A percentile compares a stretch with the other conserved stretches of the same genome.
phyloP scores from a whole-genome alignment of 2,888 invertebrate species.

The Ommatoiulus sabulosus region DNA sequence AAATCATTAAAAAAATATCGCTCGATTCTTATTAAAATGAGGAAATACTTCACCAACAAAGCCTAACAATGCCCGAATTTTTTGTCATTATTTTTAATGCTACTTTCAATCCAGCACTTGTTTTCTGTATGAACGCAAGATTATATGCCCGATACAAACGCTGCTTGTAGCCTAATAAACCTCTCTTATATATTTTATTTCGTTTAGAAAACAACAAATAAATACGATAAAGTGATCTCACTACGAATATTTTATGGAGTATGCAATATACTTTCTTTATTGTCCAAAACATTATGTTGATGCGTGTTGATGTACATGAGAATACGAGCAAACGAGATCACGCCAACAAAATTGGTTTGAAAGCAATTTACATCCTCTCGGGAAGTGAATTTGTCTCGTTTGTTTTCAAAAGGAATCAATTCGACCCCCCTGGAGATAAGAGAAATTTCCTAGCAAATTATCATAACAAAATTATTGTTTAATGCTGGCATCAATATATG shows the following conservation, averaged over 20 bases:
- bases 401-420: neutral
- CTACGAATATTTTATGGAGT: neutral
- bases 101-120: neutral
- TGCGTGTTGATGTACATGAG: neutral
- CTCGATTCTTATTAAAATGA: neutral
- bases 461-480: neutral
- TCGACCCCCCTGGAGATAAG: neutral
- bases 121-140: neutral
- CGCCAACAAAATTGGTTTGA: slow-evolving; percentile 38
- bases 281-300: neutral
- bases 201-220: neutral
- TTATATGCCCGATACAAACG: neutral
- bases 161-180: neutral
- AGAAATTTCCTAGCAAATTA: neutral
- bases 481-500: neutral
- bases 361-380: slow-evolving; percentile 1
- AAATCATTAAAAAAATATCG: slow-evolving; percentile 37
- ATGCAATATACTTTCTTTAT: neutral
- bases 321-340: neutral
- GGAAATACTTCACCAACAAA: neutral
- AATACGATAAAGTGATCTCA: neutral
- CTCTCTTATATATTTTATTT: neutral
- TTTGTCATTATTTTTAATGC: neutral
- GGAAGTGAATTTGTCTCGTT: neutral
- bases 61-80: neutral